phyloP scores from a whole-genome alignment of 64 coral and sea anemone species.

The Orbicella faveolata region DNA sequence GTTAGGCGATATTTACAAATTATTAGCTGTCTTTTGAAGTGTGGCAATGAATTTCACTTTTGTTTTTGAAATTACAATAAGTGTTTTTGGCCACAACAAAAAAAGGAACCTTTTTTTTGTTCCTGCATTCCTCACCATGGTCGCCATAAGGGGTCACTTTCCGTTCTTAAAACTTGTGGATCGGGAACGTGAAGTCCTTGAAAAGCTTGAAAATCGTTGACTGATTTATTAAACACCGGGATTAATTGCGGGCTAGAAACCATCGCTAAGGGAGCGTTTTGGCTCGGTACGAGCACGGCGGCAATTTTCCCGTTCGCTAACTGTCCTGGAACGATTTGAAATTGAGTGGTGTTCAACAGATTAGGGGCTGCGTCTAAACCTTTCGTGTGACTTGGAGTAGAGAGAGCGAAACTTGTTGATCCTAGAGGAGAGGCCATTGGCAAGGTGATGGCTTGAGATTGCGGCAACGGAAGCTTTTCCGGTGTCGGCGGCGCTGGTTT shows the following conservation, averaged over 20 bases:
- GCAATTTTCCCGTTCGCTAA: slow-evolving; percentile 83
- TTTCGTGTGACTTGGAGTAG: slow-evolving; percentile 5
- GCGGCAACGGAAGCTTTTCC: slow-evolving; percentile 26
- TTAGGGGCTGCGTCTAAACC: slow-evolving; percentile 3
- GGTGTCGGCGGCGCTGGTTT: slow-evolving; percentile 13
- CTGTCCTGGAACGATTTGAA: slow-evolving; percentile 76
- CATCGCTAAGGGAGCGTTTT: slow-evolving; percentile 48
- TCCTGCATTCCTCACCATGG: slow-evolving; percentile 51
- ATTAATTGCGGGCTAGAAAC: slow-evolving; percentile 64
- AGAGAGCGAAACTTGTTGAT: slow-evolving; percentile 10
- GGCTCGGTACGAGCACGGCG: slow-evolving; percentile 66
- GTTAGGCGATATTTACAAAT: slow-evolving; percentile 21
- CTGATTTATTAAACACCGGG: slow-evolving; percentile 69
- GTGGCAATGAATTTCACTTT: neutral
- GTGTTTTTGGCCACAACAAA: neutral
- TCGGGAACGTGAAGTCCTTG: slow-evolving; percentile 48
- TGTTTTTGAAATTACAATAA: neutral
- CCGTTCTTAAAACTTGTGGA: slow-evolving; percentile 33
- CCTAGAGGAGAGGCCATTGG: slow-evolving; percentile 6
- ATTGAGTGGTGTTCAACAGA: slow-evolving; percentile 51
- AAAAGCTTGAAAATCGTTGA: slow-evolving; percentile 58
- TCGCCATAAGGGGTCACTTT: slow-evolving; percentile 64
- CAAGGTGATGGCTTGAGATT: slow-evolving; percentile 28
- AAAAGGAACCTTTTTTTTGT: neutral
- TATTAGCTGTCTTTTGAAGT: slow-evolving; percentile 17